Base-by-base conservation (phyloP, 2,888 invertebrate species). In the Cantharis lateralis region DNA sequence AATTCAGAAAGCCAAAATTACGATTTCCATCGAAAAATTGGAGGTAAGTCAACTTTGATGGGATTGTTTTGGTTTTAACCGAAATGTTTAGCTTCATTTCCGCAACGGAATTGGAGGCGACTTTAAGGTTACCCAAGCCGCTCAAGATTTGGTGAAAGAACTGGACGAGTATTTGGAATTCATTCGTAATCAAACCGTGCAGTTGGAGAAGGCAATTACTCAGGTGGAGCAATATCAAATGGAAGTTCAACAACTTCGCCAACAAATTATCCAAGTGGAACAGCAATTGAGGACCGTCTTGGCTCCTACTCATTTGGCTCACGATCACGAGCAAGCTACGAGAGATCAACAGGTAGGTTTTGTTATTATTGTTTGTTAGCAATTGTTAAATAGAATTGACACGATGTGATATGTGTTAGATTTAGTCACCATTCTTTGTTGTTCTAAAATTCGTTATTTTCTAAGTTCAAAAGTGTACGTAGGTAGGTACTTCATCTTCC, bases 221-320 rank as follows among this genome's bases (percentile, higher is more conserved):
- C 97, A 97, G 89, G 93, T 97, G 83, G 97, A 97, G 87, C 92
- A 93, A 80, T 95, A 96, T 88, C 95, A 95, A 87, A 93, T 94
- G 86, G 96, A 97, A 89, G 94, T 97, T 86, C 95, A 95, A 84
- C 91, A 93, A 71, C 90, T 97, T 81, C 93, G 96, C 76, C 94
- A 95, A 85, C 94, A 95, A 88, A 93, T 96, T 84, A 93, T 96
- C 80, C 93, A 94, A 87, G 95, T 95, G 81, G 97, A 97, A 88
- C 96, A 96, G 88, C 95, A 95, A 87, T 90, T 97, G 86, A 92
- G 97, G 79, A 91, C 93, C 78, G 93, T 95, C 70, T 92, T 95
- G 88, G 95, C 95, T 85, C 96, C 96, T 78, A 94, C 94, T 83
- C 95, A 95, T 89, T 91, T 93, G 86, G 94, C 95, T 79, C 93